These are phyloP conservation scores for Anthoscopus minutus DNA, from an alignment of 2,113 vertebrate species.

Conservation along the genomic window DNA sequence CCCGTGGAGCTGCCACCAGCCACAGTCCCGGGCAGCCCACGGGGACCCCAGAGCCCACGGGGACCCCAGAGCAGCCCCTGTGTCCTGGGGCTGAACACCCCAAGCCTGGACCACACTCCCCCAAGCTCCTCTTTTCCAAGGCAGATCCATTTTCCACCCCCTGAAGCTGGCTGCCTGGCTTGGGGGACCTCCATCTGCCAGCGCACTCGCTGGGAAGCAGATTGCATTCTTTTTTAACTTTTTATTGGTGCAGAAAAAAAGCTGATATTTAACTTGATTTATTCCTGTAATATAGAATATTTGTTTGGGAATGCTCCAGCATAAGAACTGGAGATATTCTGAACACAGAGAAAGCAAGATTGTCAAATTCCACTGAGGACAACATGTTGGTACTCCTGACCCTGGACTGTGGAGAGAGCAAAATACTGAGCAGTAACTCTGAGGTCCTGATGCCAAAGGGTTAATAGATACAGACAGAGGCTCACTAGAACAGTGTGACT, in stretches of 20 bases:
- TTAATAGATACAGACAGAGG: background rate
- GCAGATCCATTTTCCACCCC: background rate
- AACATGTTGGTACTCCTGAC: accelerated
- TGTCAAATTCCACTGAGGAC: background rate
- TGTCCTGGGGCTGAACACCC: accelerated
- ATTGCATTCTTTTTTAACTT: background rate
- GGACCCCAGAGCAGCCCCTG: background rate
- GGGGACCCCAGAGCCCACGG: background rate
- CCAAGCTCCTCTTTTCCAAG: background rate
- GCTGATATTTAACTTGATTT: slow-evolving; percentile 12
- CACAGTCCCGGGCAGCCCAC: background rate
- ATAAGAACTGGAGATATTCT: background rate
- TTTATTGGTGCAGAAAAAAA: background rate
- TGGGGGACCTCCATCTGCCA: background rate
- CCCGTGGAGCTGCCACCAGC: background rate
- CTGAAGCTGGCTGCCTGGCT: background rate
- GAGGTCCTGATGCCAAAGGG: background rate
- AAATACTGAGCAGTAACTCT: background rate
- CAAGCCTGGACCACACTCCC: accelerated
- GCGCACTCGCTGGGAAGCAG: background rate
- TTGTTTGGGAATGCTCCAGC: slow-evolving; percentile 10
- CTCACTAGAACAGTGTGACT: background rate
- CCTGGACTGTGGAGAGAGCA: accelerated
- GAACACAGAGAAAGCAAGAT: background rate
- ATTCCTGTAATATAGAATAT: background rate